phyloP scores from a whole-genome alignment of 1,140 invertebrate species.

The Aporrectodea caliginosa region DNA sequence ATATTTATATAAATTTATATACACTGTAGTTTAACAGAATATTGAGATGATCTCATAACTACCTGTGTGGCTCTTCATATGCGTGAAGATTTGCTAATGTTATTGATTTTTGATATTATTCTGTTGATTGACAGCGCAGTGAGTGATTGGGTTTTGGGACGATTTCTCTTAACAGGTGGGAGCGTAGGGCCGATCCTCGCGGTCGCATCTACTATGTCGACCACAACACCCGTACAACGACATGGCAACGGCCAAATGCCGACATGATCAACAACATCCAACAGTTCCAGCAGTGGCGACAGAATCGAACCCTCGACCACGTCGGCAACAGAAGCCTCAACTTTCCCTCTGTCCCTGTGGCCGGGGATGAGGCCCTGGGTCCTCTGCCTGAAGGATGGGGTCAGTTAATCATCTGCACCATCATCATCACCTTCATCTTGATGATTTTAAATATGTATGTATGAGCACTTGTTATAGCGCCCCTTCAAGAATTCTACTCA shows the following conservation, averaged over 20 bases:
- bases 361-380: constrained; percentile 60
- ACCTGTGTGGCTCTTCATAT: too few species aligned
- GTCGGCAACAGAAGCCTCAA: constrained; percentile 49
- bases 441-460: too few species aligned
- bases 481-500: too few species aligned
- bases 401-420: too few species aligned
- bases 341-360: constrained; percentile 34
- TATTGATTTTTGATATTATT: too few species aligned
- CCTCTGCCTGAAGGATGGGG: constrained; percentile 87
- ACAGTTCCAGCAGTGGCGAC: constrained; percentile 82
- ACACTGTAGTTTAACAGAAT: too few species aligned
- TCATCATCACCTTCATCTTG: too few species aligned
- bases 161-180: constrained; percentile 88
- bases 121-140: constrained; percentile 98
- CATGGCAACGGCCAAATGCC: constrained; percentile 88
- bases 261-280: constrained; percentile 76
- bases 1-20: too few species aligned
- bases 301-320: constrained; percentile 43
- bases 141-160: too few species aligned
- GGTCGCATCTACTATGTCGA: constrained; percentile 87
- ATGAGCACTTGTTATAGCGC: too few species aligned
- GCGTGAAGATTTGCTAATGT: too few species aligned
- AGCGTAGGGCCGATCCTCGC: constrained; percentile 81
- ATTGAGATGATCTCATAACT: too few species aligned
- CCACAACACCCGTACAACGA: constrained; percentile 90